Percentiles rank a stretch among this genome's conserved stretches.
These are phyloP conservation scores for Hermetia illucens DNA, from an alignment of 1,140 invertebrate species.

Conservation along the genomic window DNA sequence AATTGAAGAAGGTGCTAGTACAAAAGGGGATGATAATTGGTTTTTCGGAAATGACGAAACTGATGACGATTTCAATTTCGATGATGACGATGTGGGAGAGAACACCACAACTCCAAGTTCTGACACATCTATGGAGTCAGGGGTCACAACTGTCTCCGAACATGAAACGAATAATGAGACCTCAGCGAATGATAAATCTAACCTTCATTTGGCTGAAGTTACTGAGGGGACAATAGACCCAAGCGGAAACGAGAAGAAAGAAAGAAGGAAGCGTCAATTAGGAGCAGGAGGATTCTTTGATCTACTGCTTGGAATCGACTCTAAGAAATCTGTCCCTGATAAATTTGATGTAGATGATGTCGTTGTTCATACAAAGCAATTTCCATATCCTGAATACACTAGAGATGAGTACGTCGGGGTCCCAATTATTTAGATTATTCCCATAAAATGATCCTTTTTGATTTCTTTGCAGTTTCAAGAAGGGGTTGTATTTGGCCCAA, in stretches of 20 bases:
- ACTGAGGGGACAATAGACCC: no score
- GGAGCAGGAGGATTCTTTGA: constrained; percentile 1
- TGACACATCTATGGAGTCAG: constrained; percentile 9
- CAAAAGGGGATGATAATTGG: background rate
- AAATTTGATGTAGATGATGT: constrained; percentile 29
- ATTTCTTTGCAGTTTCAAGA: constrained; percentile 38
- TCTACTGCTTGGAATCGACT: background rate
- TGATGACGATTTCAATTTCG: constrained; percentile 13
- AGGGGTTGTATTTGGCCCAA: constrained; percentile 46
- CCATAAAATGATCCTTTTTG: constrained; percentile 1
- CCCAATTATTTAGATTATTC: background rate
- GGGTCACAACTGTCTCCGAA: constrained; percentile 1
- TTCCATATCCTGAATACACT: constrained; percentile 49
- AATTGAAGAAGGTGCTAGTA: background rate
- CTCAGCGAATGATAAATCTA: no score
- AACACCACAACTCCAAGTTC: constrained; percentile 3
- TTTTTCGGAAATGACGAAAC: constrained; percentile 11
- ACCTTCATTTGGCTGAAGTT: no score
- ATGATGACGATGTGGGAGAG: constrained; percentile 9
- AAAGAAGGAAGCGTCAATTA: background rate
- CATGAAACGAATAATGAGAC: no score
- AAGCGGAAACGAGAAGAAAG: no score
- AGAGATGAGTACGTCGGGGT: constrained; percentile 39
- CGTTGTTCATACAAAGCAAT: constrained; percentile 45
- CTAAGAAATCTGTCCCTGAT: background rate